Conservation (phyloP, 2,888 invertebrate genomes). For the Drosophila hawaiiensis region DNA sequence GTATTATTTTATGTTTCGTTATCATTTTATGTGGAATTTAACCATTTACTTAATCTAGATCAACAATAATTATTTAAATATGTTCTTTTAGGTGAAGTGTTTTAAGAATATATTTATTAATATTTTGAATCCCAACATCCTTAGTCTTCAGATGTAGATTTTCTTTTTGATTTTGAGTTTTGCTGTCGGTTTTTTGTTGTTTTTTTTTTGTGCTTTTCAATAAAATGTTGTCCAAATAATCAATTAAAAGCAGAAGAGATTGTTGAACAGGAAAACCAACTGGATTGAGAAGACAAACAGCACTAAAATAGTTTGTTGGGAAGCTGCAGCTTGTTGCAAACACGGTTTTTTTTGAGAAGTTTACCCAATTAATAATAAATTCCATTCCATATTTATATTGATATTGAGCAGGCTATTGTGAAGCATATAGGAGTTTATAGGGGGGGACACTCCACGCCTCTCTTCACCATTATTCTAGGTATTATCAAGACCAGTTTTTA, state of each 20-base stretch:
- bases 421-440: background rate
- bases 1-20: background rate
- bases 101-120: background rate
- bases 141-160: background rate
- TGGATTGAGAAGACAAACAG: background rate
- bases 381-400: conserved; percentile 8
- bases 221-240: background rate
- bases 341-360: conserved; percentile 1
- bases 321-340: background rate
- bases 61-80: background rate
- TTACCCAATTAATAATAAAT: conserved; percentile 13
- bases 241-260: conserved; percentile 10
- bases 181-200: background rate
- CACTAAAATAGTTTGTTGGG: background rate
- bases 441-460: background rate
- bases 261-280: conserved; percentile 3
- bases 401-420: background rate
- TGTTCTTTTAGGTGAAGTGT: background rate
- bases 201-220: background rate
- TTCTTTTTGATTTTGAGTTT: background rate
- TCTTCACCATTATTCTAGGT: background rate
- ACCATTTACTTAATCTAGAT: background rate
- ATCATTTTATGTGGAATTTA: background rate
- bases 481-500: conserved; percentile 12
- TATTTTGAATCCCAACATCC: background rate